Percentiles rank a stretch among this genome's conserved stretches.
Evolutionary conservation across 2,888 invertebrate genomes (phyloP).

Genomic region (Brassicogethes aeneus): DNA sequence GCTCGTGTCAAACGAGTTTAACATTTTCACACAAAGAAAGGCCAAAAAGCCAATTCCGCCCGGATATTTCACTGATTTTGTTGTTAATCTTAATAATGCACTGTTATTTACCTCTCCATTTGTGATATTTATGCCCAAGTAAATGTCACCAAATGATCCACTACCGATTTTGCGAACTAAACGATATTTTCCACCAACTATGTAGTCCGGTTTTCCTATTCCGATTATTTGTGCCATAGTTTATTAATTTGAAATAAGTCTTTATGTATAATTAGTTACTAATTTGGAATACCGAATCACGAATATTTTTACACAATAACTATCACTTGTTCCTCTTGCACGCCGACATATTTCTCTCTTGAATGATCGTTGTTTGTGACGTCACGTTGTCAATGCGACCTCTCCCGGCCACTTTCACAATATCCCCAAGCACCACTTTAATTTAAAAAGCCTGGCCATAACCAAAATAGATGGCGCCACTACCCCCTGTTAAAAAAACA

Average conservation of each 20-base stretch:
- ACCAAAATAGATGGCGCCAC: no score
- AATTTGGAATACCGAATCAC: conserved; percentile 39
- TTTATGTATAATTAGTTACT: conserved; percentile 33
- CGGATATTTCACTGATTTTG: background rate
- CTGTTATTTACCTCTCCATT: conserved; percentile 71
- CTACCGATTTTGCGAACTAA: conserved; percentile 95
- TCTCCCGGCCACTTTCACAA: conserved; percentile 7
- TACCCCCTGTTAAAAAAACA: no score
- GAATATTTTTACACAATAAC: conserved; percentile 40
- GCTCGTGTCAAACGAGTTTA: conserved; percentile 21
- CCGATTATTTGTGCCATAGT: conserved; percentile 37
- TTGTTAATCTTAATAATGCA: background rate
- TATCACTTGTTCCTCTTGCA: conserved; percentile 45
- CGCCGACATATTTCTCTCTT: conserved; percentile 48
- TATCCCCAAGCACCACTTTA: no score
- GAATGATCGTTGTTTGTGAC: conserved; percentile 36
- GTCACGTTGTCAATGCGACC: conserved; percentile 20
- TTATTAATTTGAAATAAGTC: conserved; percentile 32
- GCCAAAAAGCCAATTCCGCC: background rate
- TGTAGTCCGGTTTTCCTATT: conserved; percentile 57
- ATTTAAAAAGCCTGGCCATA: no score
- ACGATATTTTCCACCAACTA: conserved; percentile 89
- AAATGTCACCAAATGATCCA: conserved; percentile 99
- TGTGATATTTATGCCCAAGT: conserved; percentile 84
- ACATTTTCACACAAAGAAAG: conserved; percentile 18